Conservation (phyloP, 2,888 invertebrate genomes). For the Argyra leucocephala region DNA sequence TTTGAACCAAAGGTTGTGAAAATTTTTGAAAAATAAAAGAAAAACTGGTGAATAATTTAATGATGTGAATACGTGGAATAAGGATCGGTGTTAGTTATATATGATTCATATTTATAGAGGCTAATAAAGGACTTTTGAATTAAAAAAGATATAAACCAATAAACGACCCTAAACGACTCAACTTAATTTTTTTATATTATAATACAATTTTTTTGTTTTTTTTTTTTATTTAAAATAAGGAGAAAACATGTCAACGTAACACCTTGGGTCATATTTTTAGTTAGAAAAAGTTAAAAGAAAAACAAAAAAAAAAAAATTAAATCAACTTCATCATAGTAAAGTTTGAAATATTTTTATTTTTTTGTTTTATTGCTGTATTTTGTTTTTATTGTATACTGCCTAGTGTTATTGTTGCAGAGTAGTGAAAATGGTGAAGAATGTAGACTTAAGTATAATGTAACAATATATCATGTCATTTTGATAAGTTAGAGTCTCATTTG, state of each 20-base stretch:
- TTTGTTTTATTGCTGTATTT: no score
- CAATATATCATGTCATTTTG: no score
- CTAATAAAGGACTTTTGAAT: background rate
- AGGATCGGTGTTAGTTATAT: slow-evolving; percentile 4
- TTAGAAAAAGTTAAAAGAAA: background rate
- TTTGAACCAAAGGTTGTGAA: background rate
- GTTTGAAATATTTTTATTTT: no score
- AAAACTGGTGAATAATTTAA: slow-evolving; percentile 4
- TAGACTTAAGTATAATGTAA: no score
- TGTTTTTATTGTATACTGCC: no score
- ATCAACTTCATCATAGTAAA: background rate
- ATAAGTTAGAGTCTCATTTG: no score
- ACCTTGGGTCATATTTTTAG: background rate
- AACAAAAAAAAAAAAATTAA: background rate
- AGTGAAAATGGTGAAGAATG: no score
- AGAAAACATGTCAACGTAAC: background rate
- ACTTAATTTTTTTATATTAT: background rate
- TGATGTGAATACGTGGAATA: slow-evolving; percentile 6
- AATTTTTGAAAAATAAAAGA: background rate
- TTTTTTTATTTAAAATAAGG: no score
- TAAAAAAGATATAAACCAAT: slow-evolving; percentile 6
- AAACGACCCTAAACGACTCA: slow-evolving; percentile 6
- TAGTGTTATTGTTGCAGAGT: no score
- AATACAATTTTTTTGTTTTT: background rate
- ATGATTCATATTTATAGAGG: background rate